Evolutionary conservation across 2,797 vertebrate genomes (phyloP).

Genomic region (Lophius americanus): DNA sequence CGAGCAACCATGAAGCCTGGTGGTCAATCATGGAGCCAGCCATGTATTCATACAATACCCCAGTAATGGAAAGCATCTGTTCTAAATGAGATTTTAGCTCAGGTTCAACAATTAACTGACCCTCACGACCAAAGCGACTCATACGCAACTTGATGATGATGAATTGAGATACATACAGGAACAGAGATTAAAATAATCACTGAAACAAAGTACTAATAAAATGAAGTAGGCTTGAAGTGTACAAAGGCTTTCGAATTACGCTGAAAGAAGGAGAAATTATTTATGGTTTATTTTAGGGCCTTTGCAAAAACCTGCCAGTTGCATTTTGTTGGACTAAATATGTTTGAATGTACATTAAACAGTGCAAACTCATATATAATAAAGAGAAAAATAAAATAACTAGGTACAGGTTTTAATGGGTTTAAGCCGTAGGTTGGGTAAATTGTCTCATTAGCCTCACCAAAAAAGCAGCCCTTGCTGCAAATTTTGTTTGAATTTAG

Average conservation of each 20-base stretch:
- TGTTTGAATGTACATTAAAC: no score
- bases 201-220: constrained; percentile 13
- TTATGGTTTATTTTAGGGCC: neutral
- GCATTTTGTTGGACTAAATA: no score
- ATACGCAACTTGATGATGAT: constrained; percentile 26
- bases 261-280: neutral
- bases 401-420: no score
- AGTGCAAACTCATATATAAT: no score
- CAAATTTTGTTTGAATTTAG: no score
- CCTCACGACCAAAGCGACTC: constrained; percentile 13
- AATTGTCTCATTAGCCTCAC: no score
- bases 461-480: no score
- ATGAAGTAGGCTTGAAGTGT: neutral
- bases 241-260: constrained; percentile 1
- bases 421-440: no score
- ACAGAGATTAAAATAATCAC: constrained; percentile 9
- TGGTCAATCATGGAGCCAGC: constrained; percentile 68
- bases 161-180: constrained; percentile 18
- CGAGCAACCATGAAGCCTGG: constrained; percentile 62
- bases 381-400: no score
- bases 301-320: no score
- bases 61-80: constrained; percentile 60
- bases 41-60: constrained; percentile 48
- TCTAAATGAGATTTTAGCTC: constrained; percentile 47
- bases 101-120: constrained; percentile 46